Evolutionary conservation across 92 coral and sea anemone species (phyloP), one percentile per base, ranked within the genome.

Genomic region (Diadumene lineata): DNA sequence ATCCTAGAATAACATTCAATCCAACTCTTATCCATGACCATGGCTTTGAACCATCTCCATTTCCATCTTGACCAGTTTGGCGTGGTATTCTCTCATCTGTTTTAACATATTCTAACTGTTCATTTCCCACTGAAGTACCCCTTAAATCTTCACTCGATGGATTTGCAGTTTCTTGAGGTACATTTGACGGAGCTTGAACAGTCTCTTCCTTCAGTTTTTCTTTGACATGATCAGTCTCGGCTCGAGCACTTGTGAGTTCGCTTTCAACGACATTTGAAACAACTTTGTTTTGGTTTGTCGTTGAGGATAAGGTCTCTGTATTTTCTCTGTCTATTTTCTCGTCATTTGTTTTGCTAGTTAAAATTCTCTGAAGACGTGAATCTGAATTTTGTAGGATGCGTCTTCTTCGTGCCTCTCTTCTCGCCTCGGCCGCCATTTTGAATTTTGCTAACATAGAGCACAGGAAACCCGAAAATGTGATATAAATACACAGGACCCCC

Each of bases 351-450:
- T 87, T 87, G 69, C 66, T 87, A 34, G 85, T 89, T 44, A 91
- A 57, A 51, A 91, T 91, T 63, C 51, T 77, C 38, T 86, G 82
- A 31, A 91, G 79, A 31, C 97, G 86, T 26, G 66, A 75, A 57
- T 83, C 84, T 28, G 85, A 64, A 58, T 91, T 91, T 75, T 88
- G 85, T 15, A 91, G 62, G 43, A 91, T 27, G 73, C 85, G 75
- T 74, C 82, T 87, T 11, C 90, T 79, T 15, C 97, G 75, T 2
- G 79, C 85, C 65, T 74, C 90, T 46, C 92, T 73, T 50, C 92
- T 38, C 6, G 48, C 48, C 13, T 38, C 48, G 13, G 48, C 48
- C 48, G 48, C 48, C 97, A 91, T 91, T 32, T 87, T 91, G 82
- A 34, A 72, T 26, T n/a, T 15, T 15, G 10, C 15, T 38, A 13